Base-by-base conservation (phyloP, 2,888 invertebrate species). In the Acleris cristana region DNA sequence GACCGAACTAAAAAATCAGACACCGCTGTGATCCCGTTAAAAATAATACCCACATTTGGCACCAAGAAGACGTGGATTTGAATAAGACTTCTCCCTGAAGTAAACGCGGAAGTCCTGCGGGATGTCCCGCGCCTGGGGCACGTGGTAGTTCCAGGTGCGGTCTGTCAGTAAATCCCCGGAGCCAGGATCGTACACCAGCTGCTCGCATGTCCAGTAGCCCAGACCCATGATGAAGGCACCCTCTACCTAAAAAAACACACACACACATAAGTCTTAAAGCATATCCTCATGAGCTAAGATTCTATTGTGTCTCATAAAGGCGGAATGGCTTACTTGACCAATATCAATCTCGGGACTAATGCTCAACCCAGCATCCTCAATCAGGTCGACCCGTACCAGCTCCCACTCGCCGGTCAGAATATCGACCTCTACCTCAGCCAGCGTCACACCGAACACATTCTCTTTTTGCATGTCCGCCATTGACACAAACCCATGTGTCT, bases 371-470 rank as follows among this genome's bases (percentile, higher is more conserved):
- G 93, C 93, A 81, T 96, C 96, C 83, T 96, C 95, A 44, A 95
- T 76, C 58, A 96, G 82, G 80, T 96, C 96, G 0, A 95, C 95
- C 72, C 96, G 89, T 0, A 85, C 79, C 48, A 95, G 83, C 72
- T 95, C 88, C 72, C 94, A 94, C 78, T 96, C 95, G 40, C 96
- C 96, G 0, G 96, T 96, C 58, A 97, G 82, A 21, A 96, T 84
- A 81, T 97, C 97, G 0, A 96, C 81, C 82, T 96, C 96, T 0
- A 96, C 95, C 86, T 97, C 96, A 14, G 94, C 82, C 7, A 95
- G 86, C 2, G 93, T 89, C 0, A 93, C 93, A 2, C 95, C 96
- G 73, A 93, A 95, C 53, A 94, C 67, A 64, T 87, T 83, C 56
- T 85, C 83, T 1, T 75, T 63, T 23, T 76, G 69, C 56, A 81